Evolutionary conservation across 2,113 vertebrate genomes (phyloP), one percentile per base, ranked within the genome.

Genomic region (Melanerpes formicivorus): DNA sequence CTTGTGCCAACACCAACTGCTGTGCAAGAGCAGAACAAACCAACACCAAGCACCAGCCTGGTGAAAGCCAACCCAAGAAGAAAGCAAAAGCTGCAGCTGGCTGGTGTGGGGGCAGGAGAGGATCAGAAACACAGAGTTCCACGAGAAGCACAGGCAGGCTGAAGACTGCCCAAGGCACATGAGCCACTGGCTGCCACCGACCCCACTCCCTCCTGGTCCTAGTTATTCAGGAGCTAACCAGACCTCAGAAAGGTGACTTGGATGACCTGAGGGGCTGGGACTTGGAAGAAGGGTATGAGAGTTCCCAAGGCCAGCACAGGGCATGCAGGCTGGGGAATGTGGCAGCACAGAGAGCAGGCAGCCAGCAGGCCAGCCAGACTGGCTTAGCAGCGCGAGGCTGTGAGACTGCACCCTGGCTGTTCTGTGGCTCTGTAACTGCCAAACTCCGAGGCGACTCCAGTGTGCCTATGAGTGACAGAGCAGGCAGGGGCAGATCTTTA

Each of bases 371-470:
- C 52, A 86, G 93, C 62, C 3, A 59, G 76, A 82, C 71, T 60
- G 82, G 85, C 90, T 93, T 15, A 44, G 48, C 64, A n/a, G 37
- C 85, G 48, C 2, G 14, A 1, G 1, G 70, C 50, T 70, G 56
- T 40, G 73, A 95, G 94, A 91, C 80, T 83, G 77, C 70, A 90
- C 30, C 48, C 54, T 40, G 42, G 71, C 80, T 88, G 85, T 58
- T 58, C 69, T 48, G 65, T 3, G 76, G 91, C 80, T 94, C 67
- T 74, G 42, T 69, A 91, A 95, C 80, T 93, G 94, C 48, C 65
- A 14, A 88, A 86, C 80, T 95, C 88, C 85, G 95, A 96, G 76
- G 92, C 48, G 71, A 94, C 48, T 54, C 30, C 88, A 80, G 94
- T 78, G 75, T 21, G 84, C 62, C 32, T 60, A 74, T n/a, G 76